Evolutionary conservation across 2,797 vertebrate genomes (phyloP).

Genomic region (Schizopygopsis malacanthus): DNA sequence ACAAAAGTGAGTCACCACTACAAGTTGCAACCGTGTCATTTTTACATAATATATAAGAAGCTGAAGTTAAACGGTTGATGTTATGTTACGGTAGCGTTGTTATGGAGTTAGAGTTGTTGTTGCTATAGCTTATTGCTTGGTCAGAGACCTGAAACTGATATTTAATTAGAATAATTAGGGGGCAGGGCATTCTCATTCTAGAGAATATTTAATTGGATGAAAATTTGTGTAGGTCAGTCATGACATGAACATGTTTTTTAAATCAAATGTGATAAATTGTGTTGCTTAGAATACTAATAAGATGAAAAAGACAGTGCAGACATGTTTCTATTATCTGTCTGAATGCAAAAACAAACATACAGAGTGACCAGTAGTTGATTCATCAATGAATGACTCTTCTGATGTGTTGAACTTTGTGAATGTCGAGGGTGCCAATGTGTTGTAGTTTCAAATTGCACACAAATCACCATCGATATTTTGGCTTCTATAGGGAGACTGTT

Average conservation of each 20-base stretch:
- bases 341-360: neutral
- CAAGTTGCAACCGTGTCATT: neutral
- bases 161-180: neutral
- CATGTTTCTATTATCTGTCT: neutral
- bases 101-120: neutral
- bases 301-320: neutral
- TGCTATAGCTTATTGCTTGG: neutral
- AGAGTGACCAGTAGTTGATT: neutral
- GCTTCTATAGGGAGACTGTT: neutral
- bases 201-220: neutral
- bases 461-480: neutral
- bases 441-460: neutral
- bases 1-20: slow-evolving; percentile 12
- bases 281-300: neutral
- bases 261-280: neutral
- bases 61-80: neutral
- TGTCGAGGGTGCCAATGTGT: neutral
- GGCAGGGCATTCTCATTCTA: neutral
- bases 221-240: neutral
- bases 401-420: neutral
- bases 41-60: neutral
- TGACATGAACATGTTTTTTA: neutral
- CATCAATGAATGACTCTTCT: neutral
- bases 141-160: neutral
- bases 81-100: neutral